These are phyloP conservation scores for Cephus runcator DNA, from an alignment of 2,888 invertebrate species.

Conservation along the genomic window DNA sequence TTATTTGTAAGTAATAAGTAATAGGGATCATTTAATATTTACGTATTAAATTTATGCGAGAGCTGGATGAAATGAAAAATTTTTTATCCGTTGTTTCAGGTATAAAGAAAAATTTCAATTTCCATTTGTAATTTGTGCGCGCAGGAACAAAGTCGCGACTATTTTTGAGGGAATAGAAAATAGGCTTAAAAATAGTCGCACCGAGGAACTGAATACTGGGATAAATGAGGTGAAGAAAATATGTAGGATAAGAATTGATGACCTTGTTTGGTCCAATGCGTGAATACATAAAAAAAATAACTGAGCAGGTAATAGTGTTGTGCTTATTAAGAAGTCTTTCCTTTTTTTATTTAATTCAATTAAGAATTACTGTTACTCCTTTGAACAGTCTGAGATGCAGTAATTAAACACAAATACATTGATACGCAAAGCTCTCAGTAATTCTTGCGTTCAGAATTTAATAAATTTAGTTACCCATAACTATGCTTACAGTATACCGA, in stretches of 20 bases:
- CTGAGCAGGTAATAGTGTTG: neutral
- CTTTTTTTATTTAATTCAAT: neutral
- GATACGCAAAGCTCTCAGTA: neutral
- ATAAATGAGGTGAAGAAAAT: conserved; percentile 78
- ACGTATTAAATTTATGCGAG: neutral
- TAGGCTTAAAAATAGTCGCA: conserved; percentile 68
- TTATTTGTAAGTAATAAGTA: conserved; percentile 48
- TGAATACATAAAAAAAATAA: neutral
- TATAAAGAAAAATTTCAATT: conserved; percentile 76
- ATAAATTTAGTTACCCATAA: neutral
- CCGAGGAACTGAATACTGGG: conserved; percentile 70
- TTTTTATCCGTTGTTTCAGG: conserved; percentile 59
- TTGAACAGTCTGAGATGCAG: neutral
- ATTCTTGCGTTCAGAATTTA: neutral
- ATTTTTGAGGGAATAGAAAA: conserved; percentile 70
- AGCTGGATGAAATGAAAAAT: conserved; percentile 17
- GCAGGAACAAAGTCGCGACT: conserved; percentile 71
- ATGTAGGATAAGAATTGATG: conserved; percentile 70
- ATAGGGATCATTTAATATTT: neutral
- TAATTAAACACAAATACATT: neutral
- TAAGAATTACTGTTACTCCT: neutral
- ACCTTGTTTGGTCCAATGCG: conserved; percentile 63
- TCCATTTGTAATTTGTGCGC: conserved; percentile 76
- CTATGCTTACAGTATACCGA: conserved; percentile 71
- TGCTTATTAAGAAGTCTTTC: neutral